A percentile compares a stretch with the other conserved stretches of the same genome.
phyloP scores from a whole-genome alignment of 2,113 vertebrate species.

The Phainopepla nitens region DNA sequence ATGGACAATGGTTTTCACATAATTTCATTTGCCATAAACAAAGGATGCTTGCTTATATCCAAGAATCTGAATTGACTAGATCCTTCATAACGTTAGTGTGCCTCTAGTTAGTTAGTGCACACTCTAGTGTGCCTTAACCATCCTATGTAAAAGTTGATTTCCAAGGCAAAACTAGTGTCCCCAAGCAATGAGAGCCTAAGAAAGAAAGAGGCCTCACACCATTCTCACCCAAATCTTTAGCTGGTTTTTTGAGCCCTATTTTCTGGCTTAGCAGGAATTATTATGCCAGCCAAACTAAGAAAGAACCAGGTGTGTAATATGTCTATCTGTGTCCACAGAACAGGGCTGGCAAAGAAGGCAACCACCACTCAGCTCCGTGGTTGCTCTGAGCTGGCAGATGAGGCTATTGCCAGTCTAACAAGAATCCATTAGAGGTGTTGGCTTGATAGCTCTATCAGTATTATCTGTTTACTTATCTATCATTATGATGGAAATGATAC shows the following conservation, averaged over 20 bases:
- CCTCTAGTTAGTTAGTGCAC: no score
- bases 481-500: not conserved
- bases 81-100: not conserved
- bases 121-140: not conserved
- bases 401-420: not conserved
- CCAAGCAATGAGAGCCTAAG: not conserved
- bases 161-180: not conserved
- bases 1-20: not conserved
- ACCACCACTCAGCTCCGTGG: not conserved
- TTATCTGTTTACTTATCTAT: not conserved
- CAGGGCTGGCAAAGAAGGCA: not conserved
- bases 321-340: not conserved
- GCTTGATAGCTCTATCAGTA: not conserved
- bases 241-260: not conserved
- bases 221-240: not conserved
- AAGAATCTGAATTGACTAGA: not conserved
- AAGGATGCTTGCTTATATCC: not conserved
- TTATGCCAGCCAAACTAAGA: not conserved
- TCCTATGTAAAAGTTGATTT: not conserved
- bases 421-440: not conserved
- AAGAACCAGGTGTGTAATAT: not conserved
- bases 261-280: not conserved
- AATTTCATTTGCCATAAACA: not conserved
- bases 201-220: not conserved
- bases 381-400: not conserved